Evolutionary conservation across 2,113 vertebrate species (phyloP).

Genomic region (Microcebus tavaratra): DNA sequence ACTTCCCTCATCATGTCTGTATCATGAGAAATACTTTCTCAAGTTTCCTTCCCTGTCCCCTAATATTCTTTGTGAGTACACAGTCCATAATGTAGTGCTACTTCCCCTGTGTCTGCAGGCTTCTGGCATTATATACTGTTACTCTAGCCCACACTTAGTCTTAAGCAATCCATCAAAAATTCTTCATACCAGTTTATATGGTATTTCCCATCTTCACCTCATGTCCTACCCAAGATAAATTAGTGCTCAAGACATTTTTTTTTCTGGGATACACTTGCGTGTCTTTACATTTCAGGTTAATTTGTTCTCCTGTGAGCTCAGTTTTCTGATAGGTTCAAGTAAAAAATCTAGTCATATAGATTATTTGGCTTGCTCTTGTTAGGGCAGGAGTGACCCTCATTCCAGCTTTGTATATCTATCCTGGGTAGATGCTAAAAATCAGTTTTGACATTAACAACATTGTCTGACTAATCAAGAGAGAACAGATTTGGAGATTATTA

Average conservation of each 20-base stretch:
- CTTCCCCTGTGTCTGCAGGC: neutral
- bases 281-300: neutral
- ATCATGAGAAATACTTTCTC: neutral
- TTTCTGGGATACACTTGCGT: neutral
- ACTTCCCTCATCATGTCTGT: neutral
- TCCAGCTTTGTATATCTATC: neutral
- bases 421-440: neutral
- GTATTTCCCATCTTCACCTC: neutral
- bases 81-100: neutral
- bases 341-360: neutral
- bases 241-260: neutral
- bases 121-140: neutral
- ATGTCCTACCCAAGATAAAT: neutral
- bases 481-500: neutral
- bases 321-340: neutral
- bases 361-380: neutral
- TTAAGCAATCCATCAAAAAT: neutral
- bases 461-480: neutral
- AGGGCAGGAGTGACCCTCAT: neutral
- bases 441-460: neutral
- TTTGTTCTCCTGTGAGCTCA: neutral
- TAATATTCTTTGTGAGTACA: neutral
- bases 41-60: neutral
- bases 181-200: neutral
- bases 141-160: neutral